phyloP scores from a whole-genome alignment of 2,113 vertebrate genomes.

The Thamnaconus septentrionalis region DNA sequence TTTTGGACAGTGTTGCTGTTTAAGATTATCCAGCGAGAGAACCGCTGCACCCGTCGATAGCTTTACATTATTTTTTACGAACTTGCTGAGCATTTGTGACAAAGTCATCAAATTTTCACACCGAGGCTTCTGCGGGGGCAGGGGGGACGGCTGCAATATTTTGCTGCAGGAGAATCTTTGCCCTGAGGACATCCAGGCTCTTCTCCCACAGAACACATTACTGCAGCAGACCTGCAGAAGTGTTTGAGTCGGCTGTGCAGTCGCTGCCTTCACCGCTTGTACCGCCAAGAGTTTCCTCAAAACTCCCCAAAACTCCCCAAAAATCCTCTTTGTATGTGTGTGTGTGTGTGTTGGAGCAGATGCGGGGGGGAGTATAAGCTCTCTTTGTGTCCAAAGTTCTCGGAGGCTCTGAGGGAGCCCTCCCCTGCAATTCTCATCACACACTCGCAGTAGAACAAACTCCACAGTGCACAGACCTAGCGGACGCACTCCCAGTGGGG shows the following conservation, averaged over 20 bases:
- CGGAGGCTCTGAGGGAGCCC: slow-evolving; percentile 32
- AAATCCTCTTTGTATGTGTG: neutral
- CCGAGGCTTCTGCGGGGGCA: no score
- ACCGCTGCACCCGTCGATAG: no score
- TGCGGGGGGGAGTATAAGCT: neutral
- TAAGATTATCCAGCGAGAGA: no score
- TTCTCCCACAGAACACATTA: slow-evolving; percentile 26
- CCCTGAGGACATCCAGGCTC: slow-evolving; percentile 24
- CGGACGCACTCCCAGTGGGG: slow-evolving; percentile 39
- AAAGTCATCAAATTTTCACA: slow-evolving; percentile 14
- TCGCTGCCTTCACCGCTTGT: neutral
- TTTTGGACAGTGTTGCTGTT: no score
- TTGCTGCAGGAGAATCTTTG: slow-evolving; percentile 48
- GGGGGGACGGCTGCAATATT: slow-evolving; percentile 34
- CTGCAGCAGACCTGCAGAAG: slow-evolving; percentile 34
- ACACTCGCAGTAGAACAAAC: slow-evolving; percentile 35
- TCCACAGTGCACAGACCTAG: slow-evolving; percentile 15
- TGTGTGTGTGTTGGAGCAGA: slow-evolving; percentile 5
- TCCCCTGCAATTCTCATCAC: slow-evolving; percentile 56
- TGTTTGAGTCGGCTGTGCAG: slow-evolving; percentile 12
- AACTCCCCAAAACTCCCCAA: slow-evolving; percentile 11
- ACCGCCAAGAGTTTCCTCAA: neutral
- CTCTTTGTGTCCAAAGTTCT: slow-evolving; percentile 25
- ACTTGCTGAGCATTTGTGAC: slow-evolving; percentile 4
- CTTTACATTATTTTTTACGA: no score